Evolutionary conservation across 1,140 invertebrate genomes (phyloP).

Genomic region (Nixonia krombeini): DNA sequence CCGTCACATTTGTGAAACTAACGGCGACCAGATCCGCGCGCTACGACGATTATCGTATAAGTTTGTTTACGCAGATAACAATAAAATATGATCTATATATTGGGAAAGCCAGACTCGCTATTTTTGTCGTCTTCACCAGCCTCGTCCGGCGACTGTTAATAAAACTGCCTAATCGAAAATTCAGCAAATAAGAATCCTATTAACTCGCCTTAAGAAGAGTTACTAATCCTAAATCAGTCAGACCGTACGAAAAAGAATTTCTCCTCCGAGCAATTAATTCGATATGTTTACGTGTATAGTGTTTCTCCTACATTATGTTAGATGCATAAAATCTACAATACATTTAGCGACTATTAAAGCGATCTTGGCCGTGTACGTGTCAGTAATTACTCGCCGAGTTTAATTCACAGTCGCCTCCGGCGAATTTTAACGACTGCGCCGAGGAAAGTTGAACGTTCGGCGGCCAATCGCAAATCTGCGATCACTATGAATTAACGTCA

Average conservation of each 20-base stretch:
- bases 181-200: no score
- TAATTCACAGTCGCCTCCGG: slow-evolving; percentile 45
- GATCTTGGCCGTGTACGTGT: slow-evolving; percentile 50
- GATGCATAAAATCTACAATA: slow-evolving; percentile 46
- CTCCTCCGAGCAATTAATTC: slow-evolving; percentile 40
- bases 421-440: slow-evolving; percentile 48
- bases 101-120: no score
- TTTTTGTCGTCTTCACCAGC: no score
- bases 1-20: no score
- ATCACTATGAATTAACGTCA: slow-evolving; percentile 53
- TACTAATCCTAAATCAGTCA: no score
- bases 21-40: no score
- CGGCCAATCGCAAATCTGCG: slow-evolving; percentile 50
- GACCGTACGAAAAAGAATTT: slow-evolving; percentile 18
- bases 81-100: no score
- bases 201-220: no score
- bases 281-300: slow-evolving; percentile 39
- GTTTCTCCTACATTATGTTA: slow-evolving; percentile 44
- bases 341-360: slow-evolving; percentile 51
- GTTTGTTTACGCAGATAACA: no score
- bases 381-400: slow-evolving; percentile 49
- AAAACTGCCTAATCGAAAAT: no score
- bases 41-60: no score
- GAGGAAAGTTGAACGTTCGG: slow-evolving; percentile 47
- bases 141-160: no score